phyloP scores from a whole-genome alignment of 1,140 invertebrate species.

The Halictus rubicundus region DNA sequence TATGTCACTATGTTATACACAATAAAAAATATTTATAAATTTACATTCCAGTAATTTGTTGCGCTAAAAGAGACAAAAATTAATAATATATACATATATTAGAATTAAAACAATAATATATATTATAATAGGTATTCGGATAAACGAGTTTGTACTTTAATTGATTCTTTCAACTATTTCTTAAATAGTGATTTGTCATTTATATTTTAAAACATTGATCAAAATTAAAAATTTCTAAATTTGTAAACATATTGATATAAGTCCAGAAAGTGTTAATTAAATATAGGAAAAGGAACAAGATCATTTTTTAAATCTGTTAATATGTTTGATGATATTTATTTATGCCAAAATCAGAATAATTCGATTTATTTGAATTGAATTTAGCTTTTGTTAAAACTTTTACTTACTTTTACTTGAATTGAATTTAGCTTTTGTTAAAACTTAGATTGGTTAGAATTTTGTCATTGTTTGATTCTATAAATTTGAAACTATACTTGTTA shows the following conservation, averaged over 20 bases:
- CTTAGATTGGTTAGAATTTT: background rate
- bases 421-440: background rate
- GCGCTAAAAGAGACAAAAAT: too few relatives aligned
- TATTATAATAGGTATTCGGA: constrained; percentile 17
- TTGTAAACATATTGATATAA: constrained; percentile 25
- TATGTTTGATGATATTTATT: constrained; percentile 11
- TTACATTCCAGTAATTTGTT: too few relatives aligned
- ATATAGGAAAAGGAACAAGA: constrained; percentile 1
- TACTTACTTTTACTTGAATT: background rate
- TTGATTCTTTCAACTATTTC: constrained; percentile 17
- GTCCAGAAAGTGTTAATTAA: constrained; percentile 2
- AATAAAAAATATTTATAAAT: too few relatives aligned
- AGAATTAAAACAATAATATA: background rate
- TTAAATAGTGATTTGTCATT: constrained; percentile 19
- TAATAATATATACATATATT: too few relatives aligned
- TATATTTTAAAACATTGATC: background rate
- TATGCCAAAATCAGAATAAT: background rate
- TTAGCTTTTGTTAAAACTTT: background rate
- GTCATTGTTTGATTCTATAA: constrained; percentile 7
- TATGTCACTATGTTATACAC: constrained; percentile 1
- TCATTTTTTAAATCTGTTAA: constrained; percentile 4
- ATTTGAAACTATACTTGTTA: constrained; percentile 26
- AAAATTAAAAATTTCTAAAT: constrained; percentile 21
- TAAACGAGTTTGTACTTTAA: constrained; percentile 43
- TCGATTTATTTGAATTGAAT: background rate